A percentile compares a stretch with the other conserved stretches of the same genome.
Conservation (phyloP, 2,888 invertebrate genomes). For the Antheraea yamamai region DNA sequence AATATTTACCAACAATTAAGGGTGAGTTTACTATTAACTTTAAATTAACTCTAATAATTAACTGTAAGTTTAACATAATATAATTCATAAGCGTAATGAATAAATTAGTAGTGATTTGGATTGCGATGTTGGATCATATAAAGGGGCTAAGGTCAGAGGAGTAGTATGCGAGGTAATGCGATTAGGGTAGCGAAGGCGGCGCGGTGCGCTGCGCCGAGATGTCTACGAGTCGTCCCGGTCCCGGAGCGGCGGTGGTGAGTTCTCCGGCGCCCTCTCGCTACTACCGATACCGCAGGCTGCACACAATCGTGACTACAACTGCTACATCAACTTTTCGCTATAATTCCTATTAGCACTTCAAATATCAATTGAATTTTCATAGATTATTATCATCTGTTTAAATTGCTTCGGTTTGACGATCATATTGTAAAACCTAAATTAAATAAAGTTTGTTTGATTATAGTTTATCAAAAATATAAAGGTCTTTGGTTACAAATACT, state of each 20-base stretch:
- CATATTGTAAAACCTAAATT: background rate
- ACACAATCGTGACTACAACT: background rate
- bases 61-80: slow-evolving; percentile 3
- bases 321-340: slow-evolving; percentile 21
- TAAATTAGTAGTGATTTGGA: slow-evolving; percentile 35
- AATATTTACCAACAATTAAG: slow-evolving; percentile 22
- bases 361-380: background rate
- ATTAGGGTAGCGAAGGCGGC: slow-evolving; percentile 56
- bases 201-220: slow-evolving; percentile 37
- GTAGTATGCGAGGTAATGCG: slow-evolving; percentile 61
- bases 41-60: too few species aligned
- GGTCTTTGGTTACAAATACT: background rate
- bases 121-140: slow-evolving; percentile 47
- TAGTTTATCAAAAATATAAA: background rate
- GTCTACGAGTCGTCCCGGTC: slow-evolving; percentile 37
- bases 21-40: slow-evolving; percentile 30
- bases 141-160: slow-evolving; percentile 56
- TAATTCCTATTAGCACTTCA: background rate
- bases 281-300: background rate
- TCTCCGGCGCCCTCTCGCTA: slow-evolving; percentile 19
- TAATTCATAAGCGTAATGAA: background rate
- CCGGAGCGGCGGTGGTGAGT: slow-evolving; percentile 32
- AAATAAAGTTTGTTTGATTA: background rate
- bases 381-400: background rate
- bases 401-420: background rate